Evolutionary conservation across 2,888 invertebrate species (phyloP).

Genomic region (Chymomyza caudatula): DNA sequence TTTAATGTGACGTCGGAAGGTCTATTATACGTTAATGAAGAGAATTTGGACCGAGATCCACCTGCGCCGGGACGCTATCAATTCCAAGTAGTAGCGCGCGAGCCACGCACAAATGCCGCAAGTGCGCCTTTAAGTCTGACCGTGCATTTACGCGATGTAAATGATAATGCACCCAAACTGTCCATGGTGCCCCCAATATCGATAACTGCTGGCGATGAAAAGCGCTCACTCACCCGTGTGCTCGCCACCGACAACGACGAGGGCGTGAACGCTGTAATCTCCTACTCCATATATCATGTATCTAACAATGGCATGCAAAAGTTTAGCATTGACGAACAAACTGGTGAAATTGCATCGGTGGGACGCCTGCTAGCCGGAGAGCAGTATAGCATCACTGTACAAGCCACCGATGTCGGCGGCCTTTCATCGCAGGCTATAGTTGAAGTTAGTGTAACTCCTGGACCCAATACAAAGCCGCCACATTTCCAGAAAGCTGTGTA

Average conservation of each 20-base stretch:
- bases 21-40: constrained; percentile 87
- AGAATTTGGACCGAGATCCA: constrained; percentile 90
- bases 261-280: constrained; percentile 89
- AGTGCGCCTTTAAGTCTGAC: constrained; percentile 89
- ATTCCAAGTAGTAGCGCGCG: constrained; percentile 93
- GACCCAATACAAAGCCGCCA: constrained; percentile 89
- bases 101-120: constrained; percentile 87
- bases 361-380: constrained; percentile 91
- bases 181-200: constrained; percentile 89
- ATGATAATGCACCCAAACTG: constrained; percentile 91
- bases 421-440: constrained; percentile 91
- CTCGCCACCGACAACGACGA: constrained; percentile 90
- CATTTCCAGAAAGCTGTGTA: constrained; percentile 89
- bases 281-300: constrained; percentile 92
- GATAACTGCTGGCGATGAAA: constrained; percentile 87
- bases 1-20: constrained; percentile 88
- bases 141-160: constrained; percentile 88
- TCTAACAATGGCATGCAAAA: constrained; percentile 93
- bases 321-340: constrained; percentile 88
- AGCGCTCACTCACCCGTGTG: constrained; percentile 85
- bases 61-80: constrained; percentile 90
- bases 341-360: constrained; percentile 88
- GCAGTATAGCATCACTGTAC: constrained; percentile 92
- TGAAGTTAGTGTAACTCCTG: constrained; percentile 90
- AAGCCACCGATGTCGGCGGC: constrained; percentile 89